Evolutionary conservation across 2,888 invertebrate genomes (phyloP).

Genomic region (Sarcophaga rosellei): DNA sequence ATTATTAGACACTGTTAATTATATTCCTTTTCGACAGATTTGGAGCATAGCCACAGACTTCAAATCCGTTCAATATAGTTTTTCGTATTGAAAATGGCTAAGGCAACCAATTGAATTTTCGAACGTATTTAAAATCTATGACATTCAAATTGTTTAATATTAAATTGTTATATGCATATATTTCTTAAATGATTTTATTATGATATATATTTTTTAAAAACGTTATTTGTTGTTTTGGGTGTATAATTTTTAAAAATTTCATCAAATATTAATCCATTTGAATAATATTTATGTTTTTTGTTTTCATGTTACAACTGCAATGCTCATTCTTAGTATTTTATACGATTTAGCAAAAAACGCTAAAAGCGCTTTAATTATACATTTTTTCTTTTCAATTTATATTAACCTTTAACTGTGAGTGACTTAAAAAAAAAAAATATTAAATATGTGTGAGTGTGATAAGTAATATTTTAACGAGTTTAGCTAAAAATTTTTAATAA

Average conservation of each 20-base stretch:
- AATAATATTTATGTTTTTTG: constrained; percentile 14
- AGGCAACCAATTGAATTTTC: no score
- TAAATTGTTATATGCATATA: constrained; percentile 5
- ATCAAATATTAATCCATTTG: constrained; percentile 47
- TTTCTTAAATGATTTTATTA: constrained; percentile 28
- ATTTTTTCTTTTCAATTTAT: constrained; percentile 60
- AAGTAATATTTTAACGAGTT: constrained; percentile 22
- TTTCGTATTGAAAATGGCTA: no score
- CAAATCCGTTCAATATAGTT: no score
- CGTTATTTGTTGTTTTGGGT: constrained; percentile 35
- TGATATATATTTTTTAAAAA: constrained; percentile 40
- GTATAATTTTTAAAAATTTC: constrained; percentile 59
- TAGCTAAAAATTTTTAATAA: constrained; percentile 28
- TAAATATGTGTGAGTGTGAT: constrained; percentile 1
- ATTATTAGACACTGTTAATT: no score
- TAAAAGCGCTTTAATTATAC: constrained; percentile 32
- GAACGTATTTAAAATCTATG: no score
- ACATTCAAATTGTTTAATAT: not conserved
- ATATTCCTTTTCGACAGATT: no score
- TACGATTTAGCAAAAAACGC: constrained; percentile 47
- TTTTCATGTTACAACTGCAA: constrained; percentile 13
- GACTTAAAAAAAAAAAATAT: not conserved
- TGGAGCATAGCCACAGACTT: no score
- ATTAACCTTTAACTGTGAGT: constrained; percentile 24
- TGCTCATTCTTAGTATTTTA: not conserved